These are phyloP conservation scores for Dicerorhinus sumatrensis DNA, from an alignment of 2,113 vertebrate genomes.

Conservation along the genomic window DNA sequence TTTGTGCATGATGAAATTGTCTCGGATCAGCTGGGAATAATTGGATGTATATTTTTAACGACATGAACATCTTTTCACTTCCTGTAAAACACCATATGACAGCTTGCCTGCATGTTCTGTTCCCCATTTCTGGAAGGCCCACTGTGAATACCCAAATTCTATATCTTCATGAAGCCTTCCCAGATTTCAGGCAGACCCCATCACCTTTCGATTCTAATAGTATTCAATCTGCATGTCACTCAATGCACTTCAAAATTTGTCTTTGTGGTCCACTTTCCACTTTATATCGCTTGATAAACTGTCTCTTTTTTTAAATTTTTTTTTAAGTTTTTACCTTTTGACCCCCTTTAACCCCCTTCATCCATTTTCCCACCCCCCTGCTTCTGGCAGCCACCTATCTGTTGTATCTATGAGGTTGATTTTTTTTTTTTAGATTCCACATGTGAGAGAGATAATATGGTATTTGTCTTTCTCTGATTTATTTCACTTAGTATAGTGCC, in stretches of 20 bases:
- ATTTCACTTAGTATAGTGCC: background rate
- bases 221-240: background rate
- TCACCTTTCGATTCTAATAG: background rate
- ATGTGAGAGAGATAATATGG: background rate
- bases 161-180: background rate
- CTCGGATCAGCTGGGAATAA: background rate
- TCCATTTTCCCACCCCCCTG: background rate
- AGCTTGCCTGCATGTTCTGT: background rate
- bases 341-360: background rate
- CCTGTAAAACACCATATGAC: background rate
- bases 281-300: background rate
- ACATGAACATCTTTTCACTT: background rate
- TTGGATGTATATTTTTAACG: background rate
- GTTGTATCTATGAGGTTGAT: background rate
- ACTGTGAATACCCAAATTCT: background rate
- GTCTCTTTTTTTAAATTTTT: background rate
- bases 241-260: background rate
- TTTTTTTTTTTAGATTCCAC: background rate
- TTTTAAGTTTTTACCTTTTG: background rate
- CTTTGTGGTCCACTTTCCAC: background rate
- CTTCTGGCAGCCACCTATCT: background rate
- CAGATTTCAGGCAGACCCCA: background rate
- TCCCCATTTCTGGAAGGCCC: background rate
- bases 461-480: background rate
- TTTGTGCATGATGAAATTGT: background rate